A percentile compares a stretch with the other conserved stretches of the same genome.
Conservation (phyloP, 1,140 invertebrate genomes). For the Holcopasites calliopsidis region DNA sequence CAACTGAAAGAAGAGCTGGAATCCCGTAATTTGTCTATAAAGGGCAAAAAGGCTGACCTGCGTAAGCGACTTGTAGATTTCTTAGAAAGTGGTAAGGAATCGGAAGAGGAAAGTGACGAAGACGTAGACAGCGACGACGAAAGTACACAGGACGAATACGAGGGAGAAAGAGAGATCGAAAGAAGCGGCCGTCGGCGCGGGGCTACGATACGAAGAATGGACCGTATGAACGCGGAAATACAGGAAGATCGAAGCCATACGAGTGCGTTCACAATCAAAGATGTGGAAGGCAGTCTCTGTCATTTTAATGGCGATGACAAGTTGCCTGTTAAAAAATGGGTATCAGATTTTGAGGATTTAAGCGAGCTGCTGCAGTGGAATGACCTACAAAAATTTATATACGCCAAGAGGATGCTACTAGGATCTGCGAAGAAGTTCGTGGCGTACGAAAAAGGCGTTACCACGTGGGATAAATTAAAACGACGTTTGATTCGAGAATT, state of each 20-base stretch:
- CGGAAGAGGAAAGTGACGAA: neutral
- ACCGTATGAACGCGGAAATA: no score
- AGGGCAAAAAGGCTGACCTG: no score
- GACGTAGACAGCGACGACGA: neutral
- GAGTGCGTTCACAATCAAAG: no score
- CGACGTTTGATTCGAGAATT: no score
- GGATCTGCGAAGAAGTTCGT: neutral
- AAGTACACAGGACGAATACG: no score
- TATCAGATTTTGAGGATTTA: neutral
- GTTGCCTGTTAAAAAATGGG: neutral
- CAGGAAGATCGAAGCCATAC: no score
- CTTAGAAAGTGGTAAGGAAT: neutral
- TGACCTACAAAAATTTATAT: no score
- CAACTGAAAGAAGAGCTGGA: neutral
- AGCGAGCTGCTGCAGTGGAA: neutral
- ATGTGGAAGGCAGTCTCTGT: no score
- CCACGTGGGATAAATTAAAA: no score
- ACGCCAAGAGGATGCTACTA: neutral
- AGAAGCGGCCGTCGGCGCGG: neutral
- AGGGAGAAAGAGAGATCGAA: no score
- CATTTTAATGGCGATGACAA: neutral
- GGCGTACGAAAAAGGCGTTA: neutral
- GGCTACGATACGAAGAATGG: neutral
- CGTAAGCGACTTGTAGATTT: no score
- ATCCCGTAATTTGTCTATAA: neutral